Evolutionary conservation across 2,888 invertebrate species (phyloP).

Genomic region (Cataglyphis rosenhaueri): DNA sequence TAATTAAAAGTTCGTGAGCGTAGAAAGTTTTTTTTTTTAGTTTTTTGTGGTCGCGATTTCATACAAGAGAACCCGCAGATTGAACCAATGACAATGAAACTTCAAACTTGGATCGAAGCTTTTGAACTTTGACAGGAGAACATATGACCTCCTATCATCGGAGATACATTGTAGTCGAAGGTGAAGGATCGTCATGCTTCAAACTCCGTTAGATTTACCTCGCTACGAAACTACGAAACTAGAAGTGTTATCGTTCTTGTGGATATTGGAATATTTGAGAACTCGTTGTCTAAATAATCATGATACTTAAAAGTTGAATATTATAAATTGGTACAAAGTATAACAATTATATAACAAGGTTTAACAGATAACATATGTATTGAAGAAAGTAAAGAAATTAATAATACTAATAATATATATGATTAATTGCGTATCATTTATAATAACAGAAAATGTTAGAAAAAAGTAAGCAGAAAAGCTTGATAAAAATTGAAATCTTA

Average conservation of each 20-base stretch:
- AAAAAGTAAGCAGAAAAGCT: background rate
- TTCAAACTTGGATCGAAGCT: slow-evolving; percentile 50
- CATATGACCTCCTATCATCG: slow-evolving; percentile 54
- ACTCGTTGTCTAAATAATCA: slow-evolving; percentile 27
- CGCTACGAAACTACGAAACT: slow-evolving; percentile 20
- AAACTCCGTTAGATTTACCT: slow-evolving; percentile 48
- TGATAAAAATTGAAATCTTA: background rate
- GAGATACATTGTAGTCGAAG: slow-evolving; percentile 45
- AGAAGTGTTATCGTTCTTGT: slow-evolving; percentile 26
- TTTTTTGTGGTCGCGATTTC: slow-evolving; percentile 26
- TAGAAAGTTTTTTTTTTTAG: slow-evolving; percentile 31
- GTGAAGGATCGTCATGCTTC: slow-evolving; percentile 52
- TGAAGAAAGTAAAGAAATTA: background rate
- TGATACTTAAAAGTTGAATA: background rate
- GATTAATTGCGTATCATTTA: background rate
- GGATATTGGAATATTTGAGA: slow-evolving; percentile 28
- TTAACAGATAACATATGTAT: background rate
- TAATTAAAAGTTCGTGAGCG: slow-evolving; percentile 23
- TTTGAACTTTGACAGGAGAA: slow-evolving; percentile 52
- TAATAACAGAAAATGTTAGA: background rate
- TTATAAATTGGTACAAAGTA: background rate
- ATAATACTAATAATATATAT: background rate
- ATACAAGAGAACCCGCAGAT: slow-evolving; percentile 32
- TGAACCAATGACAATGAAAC: slow-evolving; percentile 56
- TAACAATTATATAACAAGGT: background rate